Evolutionary conservation across 2,888 invertebrate genomes (phyloP).

Genomic region (Polymixis flavicincta): DNA sequence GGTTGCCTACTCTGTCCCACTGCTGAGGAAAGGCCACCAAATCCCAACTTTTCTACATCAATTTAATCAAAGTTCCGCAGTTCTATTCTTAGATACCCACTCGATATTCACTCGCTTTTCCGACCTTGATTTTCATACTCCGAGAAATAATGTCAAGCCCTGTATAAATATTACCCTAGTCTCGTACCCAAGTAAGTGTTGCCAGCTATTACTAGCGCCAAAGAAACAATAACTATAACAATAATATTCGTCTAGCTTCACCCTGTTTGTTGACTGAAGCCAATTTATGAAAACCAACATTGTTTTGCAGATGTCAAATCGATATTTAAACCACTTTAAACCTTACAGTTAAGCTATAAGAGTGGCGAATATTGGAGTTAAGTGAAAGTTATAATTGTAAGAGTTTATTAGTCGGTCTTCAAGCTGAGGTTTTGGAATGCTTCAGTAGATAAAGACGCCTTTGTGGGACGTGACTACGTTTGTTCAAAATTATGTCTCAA

Average conservation of each 20-base stretch:
- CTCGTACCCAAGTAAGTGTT: conserved; percentile 78
- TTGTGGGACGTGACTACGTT: conserved; percentile 30
- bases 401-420: conserved; percentile 63
- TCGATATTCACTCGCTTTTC: conserved; percentile 9
- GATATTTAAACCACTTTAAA: conserved; percentile 14
- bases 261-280: conserved; percentile 77
- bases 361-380: not conserved
- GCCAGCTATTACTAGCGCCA: conserved; percentile 79
- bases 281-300: conserved; percentile 71
- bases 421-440: conserved; percentile 66
- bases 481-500: conserved; percentile 5
- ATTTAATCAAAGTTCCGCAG: conserved; percentile 10
- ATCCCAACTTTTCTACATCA: too few relatives aligned
- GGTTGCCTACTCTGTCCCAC: too few relatives aligned
- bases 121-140: conserved; percentile 45
- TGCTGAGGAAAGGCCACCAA: too few relatives aligned
- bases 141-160: conserved; percentile 27
- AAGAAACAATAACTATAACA: conserved; percentile 85
- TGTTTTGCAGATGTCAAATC: conserved; percentile 1
- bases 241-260: conserved; percentile 82
- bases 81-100: conserved; percentile 2
- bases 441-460: conserved; percentile 58
- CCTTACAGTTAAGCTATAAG: not conserved
- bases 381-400: conserved; percentile 44
- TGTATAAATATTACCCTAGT: conserved; percentile 66